These are phyloP conservation scores for Paralvinella palmiformis DNA, from an alignment of 1,140 invertebrate species.

Conservation along the genomic window DNA sequence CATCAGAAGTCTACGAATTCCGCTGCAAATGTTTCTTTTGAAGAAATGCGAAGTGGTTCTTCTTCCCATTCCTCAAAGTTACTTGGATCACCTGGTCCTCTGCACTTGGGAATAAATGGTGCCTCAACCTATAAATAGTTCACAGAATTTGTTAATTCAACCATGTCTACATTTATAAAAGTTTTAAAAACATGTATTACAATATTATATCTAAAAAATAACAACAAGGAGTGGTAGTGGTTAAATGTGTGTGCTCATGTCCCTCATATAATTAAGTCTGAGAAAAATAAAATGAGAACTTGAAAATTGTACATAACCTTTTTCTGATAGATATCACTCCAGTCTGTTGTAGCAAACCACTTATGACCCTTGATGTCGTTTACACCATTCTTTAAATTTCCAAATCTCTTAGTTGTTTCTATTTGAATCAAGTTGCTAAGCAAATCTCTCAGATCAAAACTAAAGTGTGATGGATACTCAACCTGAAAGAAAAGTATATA, in stretches of 20 bases:
- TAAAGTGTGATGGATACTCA: conserved; percentile 66
- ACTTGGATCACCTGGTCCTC: conserved; percentile 54
- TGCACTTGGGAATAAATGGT: conserved; percentile 55
- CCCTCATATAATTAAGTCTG: too few species aligned
- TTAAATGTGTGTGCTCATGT: too few species aligned
- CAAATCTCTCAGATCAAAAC: conserved; percentile 87
- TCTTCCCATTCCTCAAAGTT: conserved; percentile 60
- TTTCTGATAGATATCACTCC: conserved; percentile 99
- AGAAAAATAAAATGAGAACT: too few species aligned
- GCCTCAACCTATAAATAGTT: conserved; percentile 50
- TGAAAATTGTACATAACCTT: conserved; percentile 57
- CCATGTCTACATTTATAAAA: too few species aligned
- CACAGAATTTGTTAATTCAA: too few species aligned
- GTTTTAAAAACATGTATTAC: too few species aligned
- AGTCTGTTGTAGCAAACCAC: conserved; percentile 97
- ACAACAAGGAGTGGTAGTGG: too few species aligned
- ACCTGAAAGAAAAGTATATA: conserved; percentile 56
- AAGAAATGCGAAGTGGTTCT: conserved; percentile 52
- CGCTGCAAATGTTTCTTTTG: conserved; percentile 51
- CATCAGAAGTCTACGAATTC: conserved; percentile 60
- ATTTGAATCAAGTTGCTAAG: conserved; percentile 95
- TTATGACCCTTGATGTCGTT: conserved; percentile 99
- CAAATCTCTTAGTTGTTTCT: conserved; percentile 96
- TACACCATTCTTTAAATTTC: conserved; percentile 97
- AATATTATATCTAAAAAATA: too few species aligned